phyloP scores from a whole-genome alignment of 2,888 invertebrate genomes.

The Pardosa pseudoannulata region DNA sequence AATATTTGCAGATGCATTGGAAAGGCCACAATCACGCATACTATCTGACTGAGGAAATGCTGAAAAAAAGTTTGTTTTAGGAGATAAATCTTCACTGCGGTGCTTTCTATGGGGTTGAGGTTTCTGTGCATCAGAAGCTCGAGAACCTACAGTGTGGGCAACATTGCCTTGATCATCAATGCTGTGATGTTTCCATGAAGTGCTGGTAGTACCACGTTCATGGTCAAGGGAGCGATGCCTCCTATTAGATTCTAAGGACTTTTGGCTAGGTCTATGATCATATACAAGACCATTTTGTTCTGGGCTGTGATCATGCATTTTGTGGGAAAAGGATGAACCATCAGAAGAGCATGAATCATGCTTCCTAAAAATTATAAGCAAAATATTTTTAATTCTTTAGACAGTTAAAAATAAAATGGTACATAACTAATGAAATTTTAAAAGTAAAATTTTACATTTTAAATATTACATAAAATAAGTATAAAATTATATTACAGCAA shows the following conservation, averaged over 20 bases:
- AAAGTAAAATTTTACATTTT: too few species aligned
- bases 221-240: conserved; percentile 62
- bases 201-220: conserved; percentile 58
- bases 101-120: conserved; percentile 58
- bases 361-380: conserved; percentile 37
- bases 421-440: too few species aligned
- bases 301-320: conserved; percentile 60
- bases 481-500: too few species aligned
- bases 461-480: too few species aligned
- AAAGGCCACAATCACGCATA: conserved; percentile 13
- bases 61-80: conserved; percentile 46
- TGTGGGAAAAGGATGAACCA: conserved; percentile 61
- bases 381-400: too few species aligned
- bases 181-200: conserved; percentile 68
- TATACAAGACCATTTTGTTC: conserved; percentile 63
- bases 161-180: conserved; percentile 53
- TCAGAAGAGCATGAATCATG: conserved; percentile 71
- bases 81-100: conserved; percentile 65
- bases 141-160: neutral
- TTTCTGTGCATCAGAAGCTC: conserved; percentile 19
- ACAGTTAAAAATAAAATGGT: too few species aligned
- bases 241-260: conserved; percentile 36
- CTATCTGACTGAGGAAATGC: conserved; percentile 37
- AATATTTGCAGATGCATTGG: conserved; percentile 75
- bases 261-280: conserved; percentile 41